phyloP scores from a whole-genome alignment of 2,113 vertebrate species.

The Syngnathoides biaculeatus region DNA sequence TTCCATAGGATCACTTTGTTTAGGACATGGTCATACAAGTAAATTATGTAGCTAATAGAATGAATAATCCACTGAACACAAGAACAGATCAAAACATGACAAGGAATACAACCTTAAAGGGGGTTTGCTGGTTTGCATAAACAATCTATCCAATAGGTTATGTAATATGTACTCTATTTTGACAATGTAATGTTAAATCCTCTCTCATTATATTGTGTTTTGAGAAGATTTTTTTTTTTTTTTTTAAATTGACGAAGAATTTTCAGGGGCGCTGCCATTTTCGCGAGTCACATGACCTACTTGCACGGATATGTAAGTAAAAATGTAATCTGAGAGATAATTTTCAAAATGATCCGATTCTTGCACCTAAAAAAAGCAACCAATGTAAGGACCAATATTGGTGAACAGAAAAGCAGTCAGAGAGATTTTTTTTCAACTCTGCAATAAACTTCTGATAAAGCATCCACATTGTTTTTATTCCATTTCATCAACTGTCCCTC shows the following conservation, averaged over 20 bases:
- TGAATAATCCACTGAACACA: background rate
- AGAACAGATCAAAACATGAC: no score
- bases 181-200: no score
- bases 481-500: conserved; percentile 4
- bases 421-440: background rate
- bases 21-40: background rate
- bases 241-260: no score
- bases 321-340: background rate
- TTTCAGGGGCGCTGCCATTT: no score
- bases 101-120: no score
- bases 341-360: background rate
- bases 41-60: background rate
- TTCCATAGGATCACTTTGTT: background rate
- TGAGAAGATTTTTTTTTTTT: no score
- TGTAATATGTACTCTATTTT: no score
- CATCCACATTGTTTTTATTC: background rate
- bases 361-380: background rate
- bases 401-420: background rate
- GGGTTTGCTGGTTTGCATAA: no score
- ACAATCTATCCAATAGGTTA: no score
- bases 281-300: no score
- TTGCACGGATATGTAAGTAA: no score
- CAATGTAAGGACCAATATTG: background rate
- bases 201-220: no score
- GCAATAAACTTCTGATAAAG: conserved; percentile 3